phyloP scores from a whole-genome alignment of 2,888 invertebrate genomes.

The Habroteleia sp. region DNA sequence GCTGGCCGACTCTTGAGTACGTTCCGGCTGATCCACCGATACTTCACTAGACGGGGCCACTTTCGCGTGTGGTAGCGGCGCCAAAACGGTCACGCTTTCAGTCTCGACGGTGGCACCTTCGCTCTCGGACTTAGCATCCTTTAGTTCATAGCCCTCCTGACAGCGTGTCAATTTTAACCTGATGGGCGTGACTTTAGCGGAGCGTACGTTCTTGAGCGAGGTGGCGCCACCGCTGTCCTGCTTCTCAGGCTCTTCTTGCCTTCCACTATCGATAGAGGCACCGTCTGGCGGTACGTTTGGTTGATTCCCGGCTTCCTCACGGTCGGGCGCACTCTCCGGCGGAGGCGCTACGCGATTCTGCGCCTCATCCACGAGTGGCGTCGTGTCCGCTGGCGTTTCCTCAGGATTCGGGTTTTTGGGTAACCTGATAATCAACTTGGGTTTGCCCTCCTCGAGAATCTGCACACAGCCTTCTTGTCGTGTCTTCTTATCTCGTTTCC shows the following conservation, averaged over 20 bases:
- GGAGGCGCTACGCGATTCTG: constrained; percentile 69
- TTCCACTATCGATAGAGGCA: constrained; percentile 15
- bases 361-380: constrained; percentile 46
- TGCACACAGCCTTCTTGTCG: constrained; percentile 82
- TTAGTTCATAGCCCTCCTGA: constrained; percentile 86
- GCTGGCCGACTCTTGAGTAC: constrained; percentile 71
- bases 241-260: constrained; percentile 78
- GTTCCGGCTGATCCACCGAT: constrained; percentile 16
- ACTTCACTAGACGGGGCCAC: constrained; percentile 48
- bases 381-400: constrained; percentile 14
- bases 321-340: constrained; percentile 59
- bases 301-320: constrained; percentile 26
- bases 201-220: constrained; percentile 83
- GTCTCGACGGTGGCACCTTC: constrained; percentile 44
- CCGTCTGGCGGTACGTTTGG: constrained; percentile 16
- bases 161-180: constrained; percentile 92
- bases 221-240: constrained; percentile 75
- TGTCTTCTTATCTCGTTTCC: constrained; percentile 78
- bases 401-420: constrained; percentile 76
- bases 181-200: constrained; percentile 88
- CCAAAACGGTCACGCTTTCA: constrained; percentile 64
- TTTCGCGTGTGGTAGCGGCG: constrained; percentile 46
- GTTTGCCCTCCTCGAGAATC: constrained; percentile 84
- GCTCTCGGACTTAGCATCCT: constrained; percentile 72
- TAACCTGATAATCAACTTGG: constrained; percentile 90